Evolutionary conservation across 2,113 vertebrate species (phyloP).

Genomic region (Anser brachyrhynchus): DNA sequence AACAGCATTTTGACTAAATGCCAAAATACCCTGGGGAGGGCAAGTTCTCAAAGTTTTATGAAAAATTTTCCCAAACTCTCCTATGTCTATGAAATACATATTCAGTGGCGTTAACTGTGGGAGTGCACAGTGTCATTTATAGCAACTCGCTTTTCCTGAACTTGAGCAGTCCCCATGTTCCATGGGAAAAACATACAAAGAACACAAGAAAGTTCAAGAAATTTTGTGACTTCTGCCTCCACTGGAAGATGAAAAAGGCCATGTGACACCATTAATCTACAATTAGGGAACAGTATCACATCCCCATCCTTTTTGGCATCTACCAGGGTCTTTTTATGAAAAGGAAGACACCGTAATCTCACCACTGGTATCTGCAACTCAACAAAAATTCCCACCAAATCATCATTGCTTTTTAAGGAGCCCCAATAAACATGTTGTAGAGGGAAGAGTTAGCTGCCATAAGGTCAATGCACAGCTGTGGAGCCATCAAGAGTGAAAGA

Average conservation of each 20-base stretch:
- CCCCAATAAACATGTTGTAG: background rate
- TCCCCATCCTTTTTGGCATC: background rate
- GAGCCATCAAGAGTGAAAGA: background rate
- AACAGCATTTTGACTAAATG: background rate
- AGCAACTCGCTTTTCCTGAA: background rate
- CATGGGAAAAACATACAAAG: background rate
- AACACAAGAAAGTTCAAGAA: background rate
- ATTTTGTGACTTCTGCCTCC: background rate
- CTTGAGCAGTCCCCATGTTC: background rate
- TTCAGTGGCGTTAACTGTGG: background rate
- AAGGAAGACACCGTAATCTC: background rate
- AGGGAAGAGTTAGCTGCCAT: background rate
- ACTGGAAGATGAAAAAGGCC: background rate
- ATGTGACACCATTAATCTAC: background rate
- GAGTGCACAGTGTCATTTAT: background rate
- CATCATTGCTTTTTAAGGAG: background rate
- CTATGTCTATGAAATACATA: background rate
- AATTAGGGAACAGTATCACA: background rate
- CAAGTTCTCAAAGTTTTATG: background rate
- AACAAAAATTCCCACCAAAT: background rate
- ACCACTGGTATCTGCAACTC: background rate
- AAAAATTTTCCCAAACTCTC: background rate
- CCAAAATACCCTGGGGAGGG: background rate
- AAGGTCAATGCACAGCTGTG: background rate
- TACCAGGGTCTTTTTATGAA: background rate